A percentile compares a stretch with the other conserved stretches of the same genome.
These are phyloP conservation scores for Crocallis elinguaria DNA, from an alignment of 2,888 invertebrate species.

Conservation along the genomic window DNA sequence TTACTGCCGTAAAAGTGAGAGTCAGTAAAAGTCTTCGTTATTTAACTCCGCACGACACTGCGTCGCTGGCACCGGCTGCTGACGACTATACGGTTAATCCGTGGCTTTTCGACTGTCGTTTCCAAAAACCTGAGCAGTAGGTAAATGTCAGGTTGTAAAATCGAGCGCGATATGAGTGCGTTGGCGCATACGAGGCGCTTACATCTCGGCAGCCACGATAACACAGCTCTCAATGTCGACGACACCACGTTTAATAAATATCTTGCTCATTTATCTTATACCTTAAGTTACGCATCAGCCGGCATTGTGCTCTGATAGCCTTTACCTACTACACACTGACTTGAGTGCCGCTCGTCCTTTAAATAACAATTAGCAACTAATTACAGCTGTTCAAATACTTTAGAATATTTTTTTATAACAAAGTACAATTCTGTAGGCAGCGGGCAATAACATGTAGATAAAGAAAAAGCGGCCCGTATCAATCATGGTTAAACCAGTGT, in stretches of 20 bases:
- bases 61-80: conserved; percentile 55
- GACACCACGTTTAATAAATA: conserved; percentile 74
- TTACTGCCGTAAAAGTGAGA: conserved; percentile 61
- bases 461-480: conserved; percentile 15
- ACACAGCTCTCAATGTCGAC: conserved; percentile 71
- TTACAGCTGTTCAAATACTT: conserved; percentile 33
- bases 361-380: conserved; percentile 40
- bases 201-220: conserved; percentile 76
- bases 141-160: conserved; percentile 74
- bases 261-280: conserved; percentile 70
- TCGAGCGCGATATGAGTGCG: conserved; percentile 70
- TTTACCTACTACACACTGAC: conserved; percentile 32
- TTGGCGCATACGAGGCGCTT: conserved; percentile 63
- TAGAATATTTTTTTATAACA: conserved; percentile 6
- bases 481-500: conserved; percentile 22
- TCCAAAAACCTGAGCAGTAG: conserved; percentile 77
- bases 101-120: conserved; percentile 67
- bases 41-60: conserved; percentile 60
- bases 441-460: conserved; percentile 11
- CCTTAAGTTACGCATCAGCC: conserved; percentile 63
- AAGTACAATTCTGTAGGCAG: background rate
- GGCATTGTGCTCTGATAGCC: conserved; percentile 50
- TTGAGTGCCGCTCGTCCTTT: conserved; percentile 35
- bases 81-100: conserved; percentile 70
- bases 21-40: conserved; percentile 64